Evolutionary conservation across 92 coral and sea anemone species (phyloP).

Genomic region (Micromussa lordhowensis): DNA sequence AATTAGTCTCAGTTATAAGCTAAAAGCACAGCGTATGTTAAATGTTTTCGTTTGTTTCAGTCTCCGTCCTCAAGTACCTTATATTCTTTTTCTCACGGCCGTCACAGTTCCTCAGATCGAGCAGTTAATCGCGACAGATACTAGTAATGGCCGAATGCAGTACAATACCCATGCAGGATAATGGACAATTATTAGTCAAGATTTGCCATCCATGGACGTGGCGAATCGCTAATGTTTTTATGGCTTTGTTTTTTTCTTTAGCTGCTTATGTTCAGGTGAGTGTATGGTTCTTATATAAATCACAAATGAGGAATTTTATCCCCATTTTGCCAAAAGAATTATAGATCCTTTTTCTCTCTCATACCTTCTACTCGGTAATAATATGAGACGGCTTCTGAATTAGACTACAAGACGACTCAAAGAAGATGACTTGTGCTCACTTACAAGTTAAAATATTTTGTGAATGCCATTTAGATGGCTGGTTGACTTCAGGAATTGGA

Average conservation of each 20-base stretch:
- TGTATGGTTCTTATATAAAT: not conserved
- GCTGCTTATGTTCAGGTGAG: slow-evolving; percentile 91
- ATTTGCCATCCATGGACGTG: slow-evolving; percentile 73
- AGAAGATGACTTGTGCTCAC: not conserved
- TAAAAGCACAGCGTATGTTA: not conserved
- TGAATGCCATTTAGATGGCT: not conserved
- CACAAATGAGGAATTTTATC: not conserved
- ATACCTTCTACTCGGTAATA: no score
- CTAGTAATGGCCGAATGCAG: slow-evolving; percentile 48
- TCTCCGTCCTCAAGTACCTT: not conserved
- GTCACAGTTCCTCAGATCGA: not conserved
- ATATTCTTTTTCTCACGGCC: not conserved
- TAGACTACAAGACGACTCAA: not conserved
- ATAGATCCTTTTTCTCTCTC: not conserved
- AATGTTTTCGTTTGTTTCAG: not conserved
- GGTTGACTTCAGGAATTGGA: not conserved
- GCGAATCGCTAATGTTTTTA: slow-evolving; percentile 73
- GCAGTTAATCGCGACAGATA: not conserved
- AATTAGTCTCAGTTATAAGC: not conserved
- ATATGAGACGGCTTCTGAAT: not conserved
- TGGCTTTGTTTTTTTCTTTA: slow-evolving; percentile 78
- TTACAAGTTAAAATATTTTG: no score
- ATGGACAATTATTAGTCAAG: not conserved
- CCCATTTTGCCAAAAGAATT: not conserved
- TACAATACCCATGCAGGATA: slow-evolving; percentile 27